Percentiles rank a stretch among this genome's conserved stretches.
These are phyloP conservation scores for Eumacrocentrus americanus DNA, from an alignment of 2,888 invertebrate genomes.

Conservation along the genomic window DNA sequence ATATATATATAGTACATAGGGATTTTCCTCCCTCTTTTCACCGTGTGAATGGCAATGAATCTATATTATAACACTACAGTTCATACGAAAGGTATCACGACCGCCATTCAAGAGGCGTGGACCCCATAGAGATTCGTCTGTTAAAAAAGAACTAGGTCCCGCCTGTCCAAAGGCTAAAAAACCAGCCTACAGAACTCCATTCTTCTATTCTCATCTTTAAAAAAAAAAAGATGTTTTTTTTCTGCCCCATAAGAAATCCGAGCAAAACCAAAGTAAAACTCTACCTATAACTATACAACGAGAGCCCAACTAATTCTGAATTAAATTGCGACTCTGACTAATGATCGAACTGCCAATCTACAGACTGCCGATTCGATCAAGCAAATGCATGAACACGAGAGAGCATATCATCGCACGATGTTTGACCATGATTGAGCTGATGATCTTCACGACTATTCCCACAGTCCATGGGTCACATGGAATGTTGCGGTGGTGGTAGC, in stretches of 20 bases:
- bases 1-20: no score
- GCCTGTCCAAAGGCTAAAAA: neutral
- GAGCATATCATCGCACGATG: conserved; percentile 46
- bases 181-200: neutral
- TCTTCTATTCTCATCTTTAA: neutral
- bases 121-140: neutral
- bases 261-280: neutral
- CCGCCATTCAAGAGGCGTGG: neutral
- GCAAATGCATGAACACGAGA: conserved; percentile 53
- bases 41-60: no score
- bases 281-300: neutral
- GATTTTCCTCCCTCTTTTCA: no score
- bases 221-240: neutral
- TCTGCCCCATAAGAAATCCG: neutral
- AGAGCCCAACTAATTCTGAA: no score
- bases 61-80: neutral
- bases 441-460: conserved; percentile 38
- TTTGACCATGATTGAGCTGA: conserved; percentile 43
- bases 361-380: conserved; percentile 35
- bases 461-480: conserved; percentile 53
- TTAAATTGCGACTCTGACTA: no score
- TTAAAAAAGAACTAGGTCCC: neutral
- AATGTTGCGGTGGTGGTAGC: conserved; percentile 55
- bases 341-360: neutral
- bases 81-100: conserved; percentile 4